A percentile compares a stretch with the other conserved stretches of the same genome.
These are phyloP conservation scores for Coelopa frigida DNA, from an alignment of 1,140 invertebrate genomes.

Conservation along the genomic window DNA sequence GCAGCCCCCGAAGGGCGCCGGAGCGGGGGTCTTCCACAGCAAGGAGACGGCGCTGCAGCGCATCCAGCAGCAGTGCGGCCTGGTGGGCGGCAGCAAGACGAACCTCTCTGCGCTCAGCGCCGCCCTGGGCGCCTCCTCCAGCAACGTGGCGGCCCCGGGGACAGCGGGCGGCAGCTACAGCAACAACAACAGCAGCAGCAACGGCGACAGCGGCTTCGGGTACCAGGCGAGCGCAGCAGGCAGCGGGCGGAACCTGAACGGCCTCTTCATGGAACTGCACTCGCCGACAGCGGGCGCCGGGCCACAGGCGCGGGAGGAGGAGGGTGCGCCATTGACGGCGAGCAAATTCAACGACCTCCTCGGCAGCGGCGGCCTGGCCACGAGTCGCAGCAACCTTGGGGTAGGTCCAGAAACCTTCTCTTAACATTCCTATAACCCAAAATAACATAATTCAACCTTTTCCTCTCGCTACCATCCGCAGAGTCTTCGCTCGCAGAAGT, in stretches of 20 bases:
- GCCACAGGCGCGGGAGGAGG: slow-evolving; percentile 1
- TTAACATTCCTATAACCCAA: too few species aligned
- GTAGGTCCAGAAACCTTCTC: too few species aligned
- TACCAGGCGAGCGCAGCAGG: not conserved
- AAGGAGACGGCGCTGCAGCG: slow-evolving; percentile 28
- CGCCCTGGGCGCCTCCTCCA: slow-evolving; percentile 6
- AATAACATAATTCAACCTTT: too few species aligned
- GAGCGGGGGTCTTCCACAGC: slow-evolving; percentile 25
- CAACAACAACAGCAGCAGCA: not conserved
- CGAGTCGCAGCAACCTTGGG: slow-evolving; percentile 10
- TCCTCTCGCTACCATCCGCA: slow-evolving; percentile 16
- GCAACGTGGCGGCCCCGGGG: slow-evolving; percentile 7
- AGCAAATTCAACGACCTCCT: slow-evolving; percentile 22
- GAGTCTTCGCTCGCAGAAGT: slow-evolving; percentile 25
- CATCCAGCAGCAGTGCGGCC: slow-evolving; percentile 34
- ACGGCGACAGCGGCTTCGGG: not conserved
- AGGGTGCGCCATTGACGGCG: slow-evolving; percentile 1
- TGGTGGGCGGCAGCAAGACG: slow-evolving; percentile 15
- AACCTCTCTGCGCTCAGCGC: slow-evolving; percentile 17
- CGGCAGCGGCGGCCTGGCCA: slow-evolving; percentile 6
- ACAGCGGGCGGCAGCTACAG: not conserved
- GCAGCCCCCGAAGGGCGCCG: slow-evolving; percentile 25
- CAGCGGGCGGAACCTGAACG: not conserved
- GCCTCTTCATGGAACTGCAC: slow-evolving; percentile 13
- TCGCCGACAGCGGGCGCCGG: slow-evolving; percentile 5